Evolutionary conservation across 2,113 vertebrate genomes (phyloP), one percentile per base, ranked within the genome.

Genomic region (Malurus elegans): DNA sequence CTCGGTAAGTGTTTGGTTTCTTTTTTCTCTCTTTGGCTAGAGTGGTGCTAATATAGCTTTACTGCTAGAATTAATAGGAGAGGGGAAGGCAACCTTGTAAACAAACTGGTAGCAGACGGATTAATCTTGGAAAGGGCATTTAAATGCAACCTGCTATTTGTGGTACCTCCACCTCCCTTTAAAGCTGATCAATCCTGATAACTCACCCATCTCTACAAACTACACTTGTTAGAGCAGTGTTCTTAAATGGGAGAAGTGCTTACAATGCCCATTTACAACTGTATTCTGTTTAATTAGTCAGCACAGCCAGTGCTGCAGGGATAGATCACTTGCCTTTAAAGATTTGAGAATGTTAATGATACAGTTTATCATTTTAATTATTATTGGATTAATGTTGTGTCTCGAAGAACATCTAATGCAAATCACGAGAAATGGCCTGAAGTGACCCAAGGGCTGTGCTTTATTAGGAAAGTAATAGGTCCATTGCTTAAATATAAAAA

Each of bases 341-440:
- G 97, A 97, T 97, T 91, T 98, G 96, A 98, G 98, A 98, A 98
- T 97, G 98, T 98, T 98, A 98, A 98, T 98, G 95, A 97, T 97
- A 97, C 93, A 96, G 97, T 97, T 96, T 88, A 98, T 98, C 97
- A 98, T 98, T 98, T 98, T 97, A 98, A 98, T 98, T 98, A 97
- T 97, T 97, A 92, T 97, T 98, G 97, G 94, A 97, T 97, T 97
- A 98, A 98, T 98, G 97, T 97, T 97, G 96, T 97, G 94, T 97
- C 96, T 97, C 80, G 10, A 96, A 96, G 97, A 98, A 97, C 79
- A 97, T 89, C 95, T 96, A 97, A 97, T 96, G 94, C 95, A 97
- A 97, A 97, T 96, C 96, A 97, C 82, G 74, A 97, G 94, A 97
- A 97, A 97, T 91, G 94, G 95, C 92, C 94, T 75, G 44, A 96